A percentile compares a stretch with the other conserved stretches of the same genome.
Conservation (phyloP, 2,888 invertebrate genomes). For the Brachypterus glaber region DNA sequence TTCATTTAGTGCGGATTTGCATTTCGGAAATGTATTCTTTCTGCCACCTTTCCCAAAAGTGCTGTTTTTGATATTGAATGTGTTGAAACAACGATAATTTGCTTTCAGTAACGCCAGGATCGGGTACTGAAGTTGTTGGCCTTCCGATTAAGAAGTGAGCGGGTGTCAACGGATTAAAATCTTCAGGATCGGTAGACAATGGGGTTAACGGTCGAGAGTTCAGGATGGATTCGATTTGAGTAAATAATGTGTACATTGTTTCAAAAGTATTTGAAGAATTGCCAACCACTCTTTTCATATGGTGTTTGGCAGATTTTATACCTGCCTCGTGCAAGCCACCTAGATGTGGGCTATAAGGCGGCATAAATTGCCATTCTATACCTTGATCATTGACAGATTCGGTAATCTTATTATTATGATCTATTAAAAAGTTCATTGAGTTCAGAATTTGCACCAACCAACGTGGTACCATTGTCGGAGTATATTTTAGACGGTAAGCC, state of each 20-base stretch:
- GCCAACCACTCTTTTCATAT: conserved; percentile 12
- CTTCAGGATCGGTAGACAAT: conserved; percentile 16
- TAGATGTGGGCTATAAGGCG: conserved; percentile 15
- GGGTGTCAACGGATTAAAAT: too few relatives aligned
- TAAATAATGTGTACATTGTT: conserved; percentile 14
- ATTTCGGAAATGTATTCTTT: conserved; percentile 14
- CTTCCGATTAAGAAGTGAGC: conserved; percentile 16
- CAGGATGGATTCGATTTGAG: conserved; percentile 16
- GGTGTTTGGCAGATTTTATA: conserved; percentile 15
- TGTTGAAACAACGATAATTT: conserved; percentile 15
- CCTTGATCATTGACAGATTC: conserved; percentile 4
- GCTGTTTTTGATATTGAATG: conserved; percentile 13
- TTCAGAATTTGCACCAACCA: conserved; percentile 4
- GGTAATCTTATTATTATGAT: background rate
- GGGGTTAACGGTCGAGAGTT: conserved; percentile 18
- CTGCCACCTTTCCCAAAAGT: conserved; percentile 16
- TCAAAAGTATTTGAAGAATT: conserved; percentile 13
- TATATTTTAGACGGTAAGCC: conserved; percentile 7
- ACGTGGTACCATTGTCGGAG: conserved; percentile 8
- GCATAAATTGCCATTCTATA: conserved; percentile 15
- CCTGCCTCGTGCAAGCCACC: conserved; percentile 14
- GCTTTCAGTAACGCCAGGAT: conserved; percentile 10
- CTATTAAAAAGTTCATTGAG: conserved; percentile 2
- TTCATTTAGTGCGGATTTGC: conserved; percentile 14
- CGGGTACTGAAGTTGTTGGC: conserved; percentile 16